Conservation (phyloP, 2,797 vertebrate species). For the Scarus forsteni region DNA sequence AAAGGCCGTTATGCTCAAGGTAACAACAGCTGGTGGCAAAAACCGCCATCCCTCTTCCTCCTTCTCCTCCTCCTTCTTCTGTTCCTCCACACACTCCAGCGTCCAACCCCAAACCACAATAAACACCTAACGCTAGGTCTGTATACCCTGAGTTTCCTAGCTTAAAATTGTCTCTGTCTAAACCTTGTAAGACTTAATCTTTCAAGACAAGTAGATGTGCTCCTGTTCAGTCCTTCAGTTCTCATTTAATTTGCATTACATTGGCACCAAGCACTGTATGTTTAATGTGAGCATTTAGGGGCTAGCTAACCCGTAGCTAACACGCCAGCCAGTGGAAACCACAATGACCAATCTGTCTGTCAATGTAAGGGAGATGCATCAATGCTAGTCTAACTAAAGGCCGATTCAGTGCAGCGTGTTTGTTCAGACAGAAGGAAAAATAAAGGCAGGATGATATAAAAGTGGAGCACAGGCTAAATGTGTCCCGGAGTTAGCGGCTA, state of each 20-base stretch:
- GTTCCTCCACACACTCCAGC: constrained; percentile 69
- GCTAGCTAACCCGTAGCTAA: constrained; percentile 44
- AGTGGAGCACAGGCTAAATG: constrained; percentile 84
- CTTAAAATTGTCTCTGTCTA: constrained; percentile 43
- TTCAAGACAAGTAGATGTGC: constrained; percentile 40
- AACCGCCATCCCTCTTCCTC: constrained; percentile 80
- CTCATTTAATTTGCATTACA: constrained; percentile 47
- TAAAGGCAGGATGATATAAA: constrained; percentile 85
- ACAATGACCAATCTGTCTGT: constrained; percentile 75
- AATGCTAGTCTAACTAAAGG: constrained; percentile 60
- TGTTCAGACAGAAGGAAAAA: constrained; percentile 80
- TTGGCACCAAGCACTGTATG: constrained; percentile 41
- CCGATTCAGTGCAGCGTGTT: constrained; percentile 61
- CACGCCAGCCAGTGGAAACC: constrained; percentile 70
- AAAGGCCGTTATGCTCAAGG: constrained; percentile 82
- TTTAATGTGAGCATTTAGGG: constrained; percentile 38
- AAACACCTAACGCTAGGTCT: constrained; percentile 71
- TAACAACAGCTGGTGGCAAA: constrained; percentile 83
- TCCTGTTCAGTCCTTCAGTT: constrained; percentile 23
- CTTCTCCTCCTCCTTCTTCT: constrained; percentile 66
- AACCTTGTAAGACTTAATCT: constrained; percentile 44
- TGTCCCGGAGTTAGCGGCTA: constrained; percentile 80
- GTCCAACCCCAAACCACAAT: constrained; percentile 78
- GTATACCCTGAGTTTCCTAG: constrained; percentile 29
- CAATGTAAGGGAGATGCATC: constrained; percentile 64